These are phyloP conservation scores for Phainopepla nitens DNA, from an alignment of 2,113 vertebrate genomes.

Conservation along the genomic window DNA sequence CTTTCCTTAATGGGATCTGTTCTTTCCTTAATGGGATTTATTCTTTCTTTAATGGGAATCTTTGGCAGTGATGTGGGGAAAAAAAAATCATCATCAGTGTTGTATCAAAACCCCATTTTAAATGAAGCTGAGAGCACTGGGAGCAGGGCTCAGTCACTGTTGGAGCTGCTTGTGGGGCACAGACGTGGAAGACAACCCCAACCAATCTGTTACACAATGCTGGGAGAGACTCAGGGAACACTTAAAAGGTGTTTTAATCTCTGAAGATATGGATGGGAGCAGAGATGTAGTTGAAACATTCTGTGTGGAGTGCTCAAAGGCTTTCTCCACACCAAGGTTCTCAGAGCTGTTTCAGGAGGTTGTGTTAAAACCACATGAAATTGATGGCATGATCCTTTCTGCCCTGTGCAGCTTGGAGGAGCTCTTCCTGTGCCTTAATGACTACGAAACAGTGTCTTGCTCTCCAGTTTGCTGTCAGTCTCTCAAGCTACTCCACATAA, in stretches of 20 bases:
- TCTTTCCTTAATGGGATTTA: background rate
- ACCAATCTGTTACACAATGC: background rate
- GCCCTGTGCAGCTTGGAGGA: slow-evolving; percentile 86
- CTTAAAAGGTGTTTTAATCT: background rate
- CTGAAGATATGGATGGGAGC: background rate
- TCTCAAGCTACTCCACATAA: slow-evolving; percentile 93
- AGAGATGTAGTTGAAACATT: background rate
- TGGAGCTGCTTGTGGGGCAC: background rate
- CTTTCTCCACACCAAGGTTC: background rate
- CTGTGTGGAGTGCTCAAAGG: background rate
- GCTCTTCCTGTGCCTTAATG: slow-evolving; percentile 97
- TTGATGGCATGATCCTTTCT: background rate
- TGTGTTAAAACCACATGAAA: background rate
- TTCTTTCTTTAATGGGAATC: background rate
- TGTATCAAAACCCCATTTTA: background rate
- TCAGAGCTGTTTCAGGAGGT: background rate
- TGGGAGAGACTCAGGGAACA: background rate
- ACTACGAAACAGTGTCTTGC: slow-evolving; percentile 86
- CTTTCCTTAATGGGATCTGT: background rate
- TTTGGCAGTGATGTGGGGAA: background rate
- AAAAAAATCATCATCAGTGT: background rate
- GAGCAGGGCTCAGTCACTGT: fast-evolving
- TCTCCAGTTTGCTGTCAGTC: slow-evolving; percentile 84
- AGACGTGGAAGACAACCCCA: background rate
- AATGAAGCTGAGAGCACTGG: background rate